Conservation (phyloP, 2,113 vertebrate species). For the Anhinga rufa region DNA sequence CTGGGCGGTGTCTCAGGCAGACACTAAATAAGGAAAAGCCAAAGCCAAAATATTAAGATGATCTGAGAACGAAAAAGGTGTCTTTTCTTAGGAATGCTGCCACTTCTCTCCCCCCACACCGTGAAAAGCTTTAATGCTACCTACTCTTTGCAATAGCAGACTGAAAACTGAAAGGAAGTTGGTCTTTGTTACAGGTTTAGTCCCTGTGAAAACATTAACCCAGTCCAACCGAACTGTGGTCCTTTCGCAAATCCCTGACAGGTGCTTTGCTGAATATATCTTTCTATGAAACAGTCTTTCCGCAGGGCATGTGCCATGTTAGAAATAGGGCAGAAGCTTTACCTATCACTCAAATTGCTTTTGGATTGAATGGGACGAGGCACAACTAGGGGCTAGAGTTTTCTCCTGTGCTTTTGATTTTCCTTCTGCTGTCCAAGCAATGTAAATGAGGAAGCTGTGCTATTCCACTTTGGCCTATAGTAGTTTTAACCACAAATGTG, state of each 20-base stretch:
- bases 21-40: background rate
- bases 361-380: background rate
- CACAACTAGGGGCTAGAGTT: background rate
- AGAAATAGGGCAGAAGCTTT: background rate
- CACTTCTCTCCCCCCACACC: background rate
- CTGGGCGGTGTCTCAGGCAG: background rate
- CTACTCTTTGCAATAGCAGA: background rate
- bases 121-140: background rate
- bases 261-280: background rate
- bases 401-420: background rate
- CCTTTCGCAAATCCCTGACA: background rate
- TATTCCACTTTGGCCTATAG: background rate
- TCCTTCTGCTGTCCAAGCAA: background rate
- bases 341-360: background rate
- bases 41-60: background rate
- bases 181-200: background rate
- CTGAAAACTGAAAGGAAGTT: background rate
- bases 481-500: background rate
- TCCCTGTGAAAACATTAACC: background rate
- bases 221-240: background rate
- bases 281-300: background rate
- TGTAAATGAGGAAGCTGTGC: background rate
- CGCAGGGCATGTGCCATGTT: rapidly evolving
- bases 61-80: background rate
- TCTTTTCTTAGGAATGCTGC: background rate